These are phyloP conservation scores for Trogon melanurus DNA, from an alignment of 2,113 vertebrate species.

Conservation along the genomic window DNA sequence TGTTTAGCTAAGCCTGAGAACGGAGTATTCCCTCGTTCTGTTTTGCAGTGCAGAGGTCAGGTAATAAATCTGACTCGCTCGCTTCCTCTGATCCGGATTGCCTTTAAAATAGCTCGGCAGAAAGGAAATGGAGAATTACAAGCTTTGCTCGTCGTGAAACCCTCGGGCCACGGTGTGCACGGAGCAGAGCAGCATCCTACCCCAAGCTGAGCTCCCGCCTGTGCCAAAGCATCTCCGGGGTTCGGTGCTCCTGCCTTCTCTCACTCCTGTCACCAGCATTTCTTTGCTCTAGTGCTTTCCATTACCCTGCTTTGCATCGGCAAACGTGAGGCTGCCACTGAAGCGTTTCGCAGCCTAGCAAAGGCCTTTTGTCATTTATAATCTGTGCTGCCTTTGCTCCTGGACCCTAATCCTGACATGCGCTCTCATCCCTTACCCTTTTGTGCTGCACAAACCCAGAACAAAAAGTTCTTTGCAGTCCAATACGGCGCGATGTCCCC, in stretches of 20 bases:
- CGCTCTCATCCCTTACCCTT: background rate
- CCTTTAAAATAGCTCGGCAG: background rate
- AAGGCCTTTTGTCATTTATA: background rate
- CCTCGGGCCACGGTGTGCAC: fast-evolving
- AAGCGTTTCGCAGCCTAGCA: background rate
- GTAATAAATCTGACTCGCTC: background rate
- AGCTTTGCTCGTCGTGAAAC: background rate
- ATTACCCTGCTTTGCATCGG: background rate
- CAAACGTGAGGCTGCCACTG: background rate
- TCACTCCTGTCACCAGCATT: background rate
- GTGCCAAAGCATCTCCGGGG: background rate
- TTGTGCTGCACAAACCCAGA: background rate
- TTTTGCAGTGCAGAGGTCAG: background rate
- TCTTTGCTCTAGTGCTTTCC: background rate
- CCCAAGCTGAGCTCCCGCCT: background rate
- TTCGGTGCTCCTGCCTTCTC: background rate
- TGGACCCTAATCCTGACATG: background rate
- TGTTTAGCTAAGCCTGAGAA: background rate
- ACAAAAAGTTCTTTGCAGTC: background rate
- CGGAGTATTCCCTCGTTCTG: background rate
- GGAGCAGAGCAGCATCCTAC: background rate
- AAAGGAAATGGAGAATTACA: fast-evolving
- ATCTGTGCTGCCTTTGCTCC: background rate
- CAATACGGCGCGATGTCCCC: background rate
- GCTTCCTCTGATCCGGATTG: background rate